These are phyloP conservation scores for Pseudomyrmex dendroicus DNA, from an alignment of 1,140 invertebrate genomes.

Conservation along the genomic window DNA sequence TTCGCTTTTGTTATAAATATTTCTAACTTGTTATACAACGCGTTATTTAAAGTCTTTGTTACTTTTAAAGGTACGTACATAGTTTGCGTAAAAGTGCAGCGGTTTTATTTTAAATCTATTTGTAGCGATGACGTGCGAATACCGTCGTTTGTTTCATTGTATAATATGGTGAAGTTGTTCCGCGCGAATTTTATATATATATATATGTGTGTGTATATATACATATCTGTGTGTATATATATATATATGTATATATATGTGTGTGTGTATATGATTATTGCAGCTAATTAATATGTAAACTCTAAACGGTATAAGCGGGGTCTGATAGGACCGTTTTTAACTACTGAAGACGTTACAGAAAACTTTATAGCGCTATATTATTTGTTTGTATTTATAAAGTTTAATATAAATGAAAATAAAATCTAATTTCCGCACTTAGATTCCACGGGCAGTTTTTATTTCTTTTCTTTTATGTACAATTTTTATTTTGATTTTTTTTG, in stretches of 20 bases:
- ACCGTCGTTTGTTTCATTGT: conserved; percentile 27
- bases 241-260: no score
- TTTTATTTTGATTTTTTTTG: conserved; percentile 8
- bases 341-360: conserved; percentile 39
- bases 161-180: conserved; percentile 45
- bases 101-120: conserved; percentile 28
- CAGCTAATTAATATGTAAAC: conserved; percentile 56
- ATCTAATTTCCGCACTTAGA: conserved; percentile 47
- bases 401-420: conserved; percentile 57
- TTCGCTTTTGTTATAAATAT: conserved; percentile 28
- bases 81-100: not conserved
- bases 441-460: not conserved
- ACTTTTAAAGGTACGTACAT: not conserved
- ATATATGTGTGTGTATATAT: no score
- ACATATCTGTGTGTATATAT: no score
- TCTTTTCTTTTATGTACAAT: conserved; percentile 2
- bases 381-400: conserved; percentile 61
- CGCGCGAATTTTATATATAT: conserved; percentile 8
- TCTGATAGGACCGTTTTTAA: conserved; percentile 54
- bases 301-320: conserved; percentile 58
- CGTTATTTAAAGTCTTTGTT: conserved; percentile 26
- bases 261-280: conserved; percentile 18
- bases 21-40: conserved; percentile 21
- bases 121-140: conserved; percentile 56
- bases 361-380: conserved; percentile 54